Conservation (phyloP, 2,888 invertebrate genomes). For the Aphodius granarius region DNA sequence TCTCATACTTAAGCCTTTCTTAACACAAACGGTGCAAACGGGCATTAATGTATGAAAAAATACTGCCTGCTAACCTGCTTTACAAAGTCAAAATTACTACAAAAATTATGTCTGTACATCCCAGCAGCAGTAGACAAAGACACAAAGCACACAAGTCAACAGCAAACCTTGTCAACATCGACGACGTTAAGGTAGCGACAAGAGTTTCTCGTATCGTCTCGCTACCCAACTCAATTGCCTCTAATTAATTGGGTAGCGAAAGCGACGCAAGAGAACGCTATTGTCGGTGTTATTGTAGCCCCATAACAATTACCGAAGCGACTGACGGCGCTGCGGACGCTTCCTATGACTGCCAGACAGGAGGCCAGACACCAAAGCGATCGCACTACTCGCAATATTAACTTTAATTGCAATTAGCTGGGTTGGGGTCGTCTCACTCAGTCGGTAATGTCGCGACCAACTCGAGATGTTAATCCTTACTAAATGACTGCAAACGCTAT, state of each 20-base stretch:
- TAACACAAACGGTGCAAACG: too few species aligned
- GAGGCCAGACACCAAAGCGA: neutral
- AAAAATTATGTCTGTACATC: too few species aligned
- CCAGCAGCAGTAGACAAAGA: neutral
- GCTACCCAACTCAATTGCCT: neutral
- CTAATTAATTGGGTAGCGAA: constrained; percentile 11
- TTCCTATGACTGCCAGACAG: neutral
- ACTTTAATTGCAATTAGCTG: constrained; percentile 6
- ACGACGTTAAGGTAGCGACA: neutral
- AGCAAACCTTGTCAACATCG: too few species aligned
- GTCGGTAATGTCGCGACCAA: constrained; percentile 1
- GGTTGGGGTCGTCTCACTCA: neutral
- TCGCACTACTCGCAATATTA: constrained; percentile 2
- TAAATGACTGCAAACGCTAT: neutral
- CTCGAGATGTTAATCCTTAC: neutral
- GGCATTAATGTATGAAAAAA: too few species aligned
- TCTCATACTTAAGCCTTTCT: too few species aligned
- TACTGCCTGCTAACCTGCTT: too few species aligned
- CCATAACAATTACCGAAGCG: constrained; percentile 9
- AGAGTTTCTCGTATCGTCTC: neutral
- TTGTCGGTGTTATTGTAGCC: constrained; percentile 2
- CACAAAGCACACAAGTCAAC: neutral
- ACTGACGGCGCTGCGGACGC: neutral
- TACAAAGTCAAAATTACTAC: too few species aligned
- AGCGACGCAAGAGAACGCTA: constrained; percentile 1